These are phyloP conservation scores for Hyperoplus lanceolatus DNA, from an alignment of 2,797 vertebrate genomes.

Conservation along the genomic window DNA sequence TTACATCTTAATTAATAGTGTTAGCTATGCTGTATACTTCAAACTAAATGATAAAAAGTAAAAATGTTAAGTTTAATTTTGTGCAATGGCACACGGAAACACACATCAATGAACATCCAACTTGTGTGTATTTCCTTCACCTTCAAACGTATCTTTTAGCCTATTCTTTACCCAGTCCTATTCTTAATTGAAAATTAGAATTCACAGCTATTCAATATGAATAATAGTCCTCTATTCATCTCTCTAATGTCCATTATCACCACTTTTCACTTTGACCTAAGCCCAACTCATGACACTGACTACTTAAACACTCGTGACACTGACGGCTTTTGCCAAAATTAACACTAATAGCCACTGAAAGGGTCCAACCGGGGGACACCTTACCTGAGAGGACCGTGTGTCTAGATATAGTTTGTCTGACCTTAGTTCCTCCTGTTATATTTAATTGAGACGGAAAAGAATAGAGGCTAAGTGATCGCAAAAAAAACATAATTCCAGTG, in stretches of 20 bases:
- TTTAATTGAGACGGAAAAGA: not conserved
- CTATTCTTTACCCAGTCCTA: constrained; percentile 16
- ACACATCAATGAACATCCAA: not conserved
- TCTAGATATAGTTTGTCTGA: not conserved
- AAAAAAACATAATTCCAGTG: not conserved
- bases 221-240: constrained; percentile 1
- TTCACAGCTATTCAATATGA: constrained; percentile 8
- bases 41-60: not conserved
- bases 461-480: not conserved
- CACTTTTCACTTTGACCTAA: not conserved
- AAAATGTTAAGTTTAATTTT: not conserved
- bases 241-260: not conserved
- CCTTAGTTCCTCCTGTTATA: not conserved
- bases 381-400: no score
- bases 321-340: not conserved
- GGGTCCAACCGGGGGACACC: not conserved
- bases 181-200: not conserved
- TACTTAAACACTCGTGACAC: not conserved
- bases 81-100: not conserved
- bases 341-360: not conserved
- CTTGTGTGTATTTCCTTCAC: not conserved
- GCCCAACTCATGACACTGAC: not conserved
- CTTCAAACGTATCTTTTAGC: not conserved
- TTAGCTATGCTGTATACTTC: not conserved
- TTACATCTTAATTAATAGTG: not conserved